Evolutionary conservation across 2,113 vertebrate species (phyloP), one percentile per base, ranked within the genome.

Genomic region (Hypomesus transpacificus): DNA sequence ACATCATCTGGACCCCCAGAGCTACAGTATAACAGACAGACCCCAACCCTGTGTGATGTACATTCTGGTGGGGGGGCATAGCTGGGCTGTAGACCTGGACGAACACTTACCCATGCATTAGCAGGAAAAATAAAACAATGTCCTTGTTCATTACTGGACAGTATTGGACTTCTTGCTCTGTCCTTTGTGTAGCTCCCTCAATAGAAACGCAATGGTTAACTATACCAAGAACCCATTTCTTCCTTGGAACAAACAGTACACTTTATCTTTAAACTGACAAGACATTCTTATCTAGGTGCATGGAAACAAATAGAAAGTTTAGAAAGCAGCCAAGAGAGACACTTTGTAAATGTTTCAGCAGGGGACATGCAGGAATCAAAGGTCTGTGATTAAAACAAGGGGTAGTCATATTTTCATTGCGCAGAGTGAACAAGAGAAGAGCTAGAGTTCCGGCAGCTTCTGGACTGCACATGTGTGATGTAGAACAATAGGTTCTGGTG

Each of bases 401-500:
- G 4, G 18, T 14, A 34, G 28, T 46, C 5, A 69, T 21, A n/a
- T 14, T 69, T 20, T 14, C 5, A 39, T 6, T 18, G 52, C 66
- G 14, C 22, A 46, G 14, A 65, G 8, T 13, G n/a, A 39, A 46
- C 9, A 21, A 21, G n/a, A 50, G n/a, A 50, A 31, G 18, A 28
- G 26, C 24, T 68, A 1, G 8, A 13, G 22, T 50, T 24, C 52
- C 11, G 26, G 52, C 17, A 68, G 50, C 2, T 14, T 9, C 24
- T 56, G 17, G 18, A n/a, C 6, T 56, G 52, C 16, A 67, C 1
- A 9, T 67, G 22, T 24, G 14, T 73, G 53, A 53, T 52, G 71
- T 68, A 20, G 57, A 68, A 68, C 50, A 20, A 34, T 60, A 11
- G 14, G 22, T 46, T 56, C 54, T 70, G 62, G 16, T 24, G 20